Conservation (phyloP, 1,140 invertebrate species). For the Lucilia sericata region DNA sequence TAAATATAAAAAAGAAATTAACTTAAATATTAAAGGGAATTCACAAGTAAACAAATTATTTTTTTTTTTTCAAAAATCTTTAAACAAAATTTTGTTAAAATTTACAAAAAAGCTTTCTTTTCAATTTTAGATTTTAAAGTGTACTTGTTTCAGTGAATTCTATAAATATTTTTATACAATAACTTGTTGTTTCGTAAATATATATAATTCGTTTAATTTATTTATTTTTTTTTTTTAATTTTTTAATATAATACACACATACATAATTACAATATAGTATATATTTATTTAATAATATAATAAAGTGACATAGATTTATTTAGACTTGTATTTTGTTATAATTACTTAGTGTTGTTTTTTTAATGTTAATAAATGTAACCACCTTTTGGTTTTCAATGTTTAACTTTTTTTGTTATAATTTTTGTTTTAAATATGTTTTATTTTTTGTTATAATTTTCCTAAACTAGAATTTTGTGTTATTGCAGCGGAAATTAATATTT, state of each 20-base stretch:
- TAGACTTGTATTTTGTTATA: not conserved
- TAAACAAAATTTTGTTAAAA: not conserved
- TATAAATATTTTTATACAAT: not conserved
- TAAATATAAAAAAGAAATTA: not conserved
- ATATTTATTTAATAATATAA: not conserved
- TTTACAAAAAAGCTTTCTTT: not conserved
- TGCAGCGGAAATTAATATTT: too few relatives aligned
- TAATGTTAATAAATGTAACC: not conserved
- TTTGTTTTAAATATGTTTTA: not conserved
- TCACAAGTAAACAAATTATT: not conserved
- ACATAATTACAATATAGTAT: constrained; percentile 14
- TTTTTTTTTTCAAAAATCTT: not conserved
- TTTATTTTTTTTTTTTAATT: not conserved
- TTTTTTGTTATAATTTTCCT: not conserved
- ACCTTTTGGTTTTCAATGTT: constrained; percentile 22
- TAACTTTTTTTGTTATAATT: not conserved
- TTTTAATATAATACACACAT: not conserved
- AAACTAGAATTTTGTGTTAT: too few relatives aligned
- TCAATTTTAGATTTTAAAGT: too few relatives aligned
- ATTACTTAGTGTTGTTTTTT: too few relatives aligned
- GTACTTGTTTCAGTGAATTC: too few relatives aligned
- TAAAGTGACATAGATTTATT: constrained; percentile 27
- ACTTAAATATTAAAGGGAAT: not conserved
- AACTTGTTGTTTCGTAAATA: not conserved
- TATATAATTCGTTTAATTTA: too few relatives aligned